These are phyloP conservation scores for Sabatieria punctata DNA, from an alignment of 2,888 invertebrate species.

Conservation along the genomic window DNA sequence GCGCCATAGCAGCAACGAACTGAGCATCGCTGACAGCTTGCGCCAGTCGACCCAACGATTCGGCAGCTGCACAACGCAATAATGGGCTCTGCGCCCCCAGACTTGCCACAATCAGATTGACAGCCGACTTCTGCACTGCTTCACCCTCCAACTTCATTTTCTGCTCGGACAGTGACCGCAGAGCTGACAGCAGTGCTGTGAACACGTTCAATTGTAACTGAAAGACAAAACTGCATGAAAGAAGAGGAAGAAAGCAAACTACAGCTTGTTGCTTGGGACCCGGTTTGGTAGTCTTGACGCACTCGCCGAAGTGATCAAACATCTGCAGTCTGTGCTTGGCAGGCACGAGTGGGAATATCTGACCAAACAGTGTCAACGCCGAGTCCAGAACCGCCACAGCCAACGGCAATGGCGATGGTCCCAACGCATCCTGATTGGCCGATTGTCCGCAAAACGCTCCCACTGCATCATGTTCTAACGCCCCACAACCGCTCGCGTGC, in stretches of 20 bases:
- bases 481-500: conserved; percentile 85
- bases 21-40: conserved; percentile 64
- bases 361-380: conserved; percentile 76
- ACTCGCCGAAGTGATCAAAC: conserved; percentile 87
- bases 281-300: conserved; percentile 42
- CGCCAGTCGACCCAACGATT: conserved; percentile 78
- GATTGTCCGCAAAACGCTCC: neutral
- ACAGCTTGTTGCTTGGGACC: conserved; percentile 13
- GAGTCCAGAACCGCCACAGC: conserved; percentile 92
- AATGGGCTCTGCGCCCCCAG: conserved; percentile 38
- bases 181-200: conserved; percentile 70
- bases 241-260: neutral
- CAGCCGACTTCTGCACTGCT: conserved; percentile 14
- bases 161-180: conserved; percentile 41
- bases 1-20: conserved; percentile 72
- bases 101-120: conserved; percentile 33
- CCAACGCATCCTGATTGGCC: conserved; percentile 18
- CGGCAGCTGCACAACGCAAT: conserved; percentile 81
- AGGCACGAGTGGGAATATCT: conserved; percentile 79
- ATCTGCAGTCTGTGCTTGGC: conserved; percentile 92
- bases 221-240: conserved; percentile 16
- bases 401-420: conserved; percentile 48
- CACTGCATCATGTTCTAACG: conserved; percentile 83
- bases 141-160: conserved; percentile 17
- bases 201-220: conserved; percentile 73